A percentile compares a stretch with the other conserved stretches of the same genome.
These are phyloP conservation scores for Melanotaenia trifasciata DNA, from an alignment of 2,797 vertebrate genomes.

Conservation along the genomic window DNA sequence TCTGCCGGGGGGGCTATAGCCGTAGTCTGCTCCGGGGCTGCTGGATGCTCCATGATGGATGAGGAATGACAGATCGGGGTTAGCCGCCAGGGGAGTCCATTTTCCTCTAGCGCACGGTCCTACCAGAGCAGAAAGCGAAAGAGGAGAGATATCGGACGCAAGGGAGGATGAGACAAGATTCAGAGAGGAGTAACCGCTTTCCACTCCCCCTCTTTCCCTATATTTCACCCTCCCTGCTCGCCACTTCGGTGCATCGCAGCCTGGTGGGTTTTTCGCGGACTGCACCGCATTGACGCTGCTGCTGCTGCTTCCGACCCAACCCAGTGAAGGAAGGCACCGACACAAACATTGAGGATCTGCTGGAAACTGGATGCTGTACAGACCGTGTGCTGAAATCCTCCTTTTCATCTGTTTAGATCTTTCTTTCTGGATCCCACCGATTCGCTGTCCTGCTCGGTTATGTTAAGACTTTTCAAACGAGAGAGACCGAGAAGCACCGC, in stretches of 20 bases:
- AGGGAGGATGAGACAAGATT: conserved; percentile 50
- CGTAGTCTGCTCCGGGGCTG: conserved; percentile 56
- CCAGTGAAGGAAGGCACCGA: conserved; percentile 55
- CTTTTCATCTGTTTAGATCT: not conserved
- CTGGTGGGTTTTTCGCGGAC: conserved; percentile 60
- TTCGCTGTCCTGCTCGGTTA: conserved; percentile 40
- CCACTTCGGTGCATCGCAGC: conserved; percentile 58
- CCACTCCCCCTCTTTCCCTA: conserved; percentile 48
- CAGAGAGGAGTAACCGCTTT: conserved; percentile 41
- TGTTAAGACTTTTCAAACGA: conserved; percentile 52
- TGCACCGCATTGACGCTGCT: conserved; percentile 73
- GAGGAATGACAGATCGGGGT: conserved; percentile 88
- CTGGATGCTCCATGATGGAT: conserved; percentile 84
- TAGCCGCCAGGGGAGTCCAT: conserved; percentile 84
- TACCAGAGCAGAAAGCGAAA: conserved; percentile 44
- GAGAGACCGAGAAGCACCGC: conserved; percentile 29
- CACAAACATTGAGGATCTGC: conserved; percentile 1
- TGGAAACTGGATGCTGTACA: conserved; percentile 24
- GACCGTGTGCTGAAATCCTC: conserved; percentile 29
- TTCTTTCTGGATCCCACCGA: conserved; percentile 24
- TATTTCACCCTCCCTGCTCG: conserved; percentile 51
- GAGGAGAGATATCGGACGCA: conserved; percentile 46
- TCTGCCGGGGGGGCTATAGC: conserved; percentile 61
- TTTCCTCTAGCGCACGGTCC: conserved; percentile 57
- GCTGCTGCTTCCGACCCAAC: conserved; percentile 66